A percentile compares a stretch with the other conserved stretches of the same genome.
Conservation (phyloP, 2,797 vertebrate genomes). For the Protosalanx chinensis region DNA sequence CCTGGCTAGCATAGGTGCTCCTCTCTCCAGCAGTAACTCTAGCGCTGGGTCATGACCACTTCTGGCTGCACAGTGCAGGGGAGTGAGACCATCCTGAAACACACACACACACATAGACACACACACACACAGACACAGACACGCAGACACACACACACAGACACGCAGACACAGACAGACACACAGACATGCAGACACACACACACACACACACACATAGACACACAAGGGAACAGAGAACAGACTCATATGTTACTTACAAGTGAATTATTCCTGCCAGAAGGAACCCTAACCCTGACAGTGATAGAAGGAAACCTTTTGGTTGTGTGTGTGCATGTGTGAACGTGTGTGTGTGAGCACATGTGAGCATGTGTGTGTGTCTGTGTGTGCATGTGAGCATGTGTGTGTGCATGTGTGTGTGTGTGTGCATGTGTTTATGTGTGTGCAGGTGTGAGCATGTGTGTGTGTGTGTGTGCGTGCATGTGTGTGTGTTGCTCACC, state of each 20-base stretch:
- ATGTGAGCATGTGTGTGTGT: too few relatives aligned
- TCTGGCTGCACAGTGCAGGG: slow-evolving; percentile 92
- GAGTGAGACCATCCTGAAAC: slow-evolving; percentile 89
- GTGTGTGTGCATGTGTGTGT: too few relatives aligned
- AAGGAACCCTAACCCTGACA: not conserved
- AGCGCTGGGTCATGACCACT: slow-evolving; percentile 91
- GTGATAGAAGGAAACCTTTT: not conserved
- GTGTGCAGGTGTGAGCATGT: too few relatives aligned
- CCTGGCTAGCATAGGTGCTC: slow-evolving; percentile 90
- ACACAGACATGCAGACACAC: too few relatives aligned
- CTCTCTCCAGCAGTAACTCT: slow-evolving; percentile 87
- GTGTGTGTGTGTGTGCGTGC: too few relatives aligned
- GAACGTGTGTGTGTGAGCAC: too few relatives aligned
- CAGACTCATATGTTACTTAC: slow-evolving; percentile 8
- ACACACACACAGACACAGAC: too few relatives aligned
- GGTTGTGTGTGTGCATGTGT: not conserved
- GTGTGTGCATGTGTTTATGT: too few relatives aligned
- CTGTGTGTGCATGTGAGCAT: too few relatives aligned
- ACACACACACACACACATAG: slow-evolving; percentile 9
- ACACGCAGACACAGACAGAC: too few relatives aligned
- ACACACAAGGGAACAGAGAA: slow-evolving; percentile 3
- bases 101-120: slow-evolving; percentile 36
- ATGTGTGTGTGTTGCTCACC: slow-evolving; percentile 73
- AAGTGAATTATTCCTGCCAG: not conserved
- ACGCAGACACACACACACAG: too few relatives aligned